These are phyloP conservation scores for Entomyzon cyanotis DNA, from an alignment of 2,113 vertebrate species.

Conservation along the genomic window DNA sequence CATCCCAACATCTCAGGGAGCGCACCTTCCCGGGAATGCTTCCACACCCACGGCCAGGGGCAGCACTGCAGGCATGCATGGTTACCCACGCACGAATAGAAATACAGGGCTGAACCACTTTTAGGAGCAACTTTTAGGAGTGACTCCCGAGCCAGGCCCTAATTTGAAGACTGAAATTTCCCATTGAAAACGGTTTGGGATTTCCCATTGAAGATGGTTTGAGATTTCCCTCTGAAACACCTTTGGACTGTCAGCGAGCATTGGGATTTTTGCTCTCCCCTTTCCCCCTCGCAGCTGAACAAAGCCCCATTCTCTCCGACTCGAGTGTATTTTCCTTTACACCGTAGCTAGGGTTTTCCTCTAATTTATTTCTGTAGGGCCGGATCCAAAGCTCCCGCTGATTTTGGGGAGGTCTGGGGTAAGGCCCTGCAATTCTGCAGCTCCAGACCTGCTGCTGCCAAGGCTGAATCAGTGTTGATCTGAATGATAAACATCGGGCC, in stretches of 20 bases:
- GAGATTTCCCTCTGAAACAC: neutral
- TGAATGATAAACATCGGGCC: neutral
- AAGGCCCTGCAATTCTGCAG: neutral
- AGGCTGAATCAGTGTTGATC: neutral
- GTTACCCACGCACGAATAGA: fast-evolving
- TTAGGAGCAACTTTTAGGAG: neutral
- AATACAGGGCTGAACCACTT: fast-evolving
- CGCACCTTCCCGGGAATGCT: fast-evolving
- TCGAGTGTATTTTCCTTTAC: constrained; percentile 8
- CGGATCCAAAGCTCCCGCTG: neutral
- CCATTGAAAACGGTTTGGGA: neutral
- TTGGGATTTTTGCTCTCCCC: constrained; percentile 14
- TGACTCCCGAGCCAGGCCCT: neutral
- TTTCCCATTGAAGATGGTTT: neutral
- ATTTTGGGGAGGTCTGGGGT: neutral
- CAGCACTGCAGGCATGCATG: fast-evolving
- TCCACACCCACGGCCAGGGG: fast-evolving
- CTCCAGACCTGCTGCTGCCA: neutral
- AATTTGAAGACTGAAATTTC: neutral
- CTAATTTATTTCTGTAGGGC: constrained; percentile 1
- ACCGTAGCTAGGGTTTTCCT: neutral
- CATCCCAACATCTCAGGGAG: fast-evolving
- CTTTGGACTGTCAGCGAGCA: neutral
- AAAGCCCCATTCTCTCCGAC: constrained; percentile 45
- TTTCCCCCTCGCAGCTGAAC: neutral